Evolutionary conservation across 2,113 vertebrate genomes (phyloP).

Genomic region (Phaethon lepturus): DNA sequence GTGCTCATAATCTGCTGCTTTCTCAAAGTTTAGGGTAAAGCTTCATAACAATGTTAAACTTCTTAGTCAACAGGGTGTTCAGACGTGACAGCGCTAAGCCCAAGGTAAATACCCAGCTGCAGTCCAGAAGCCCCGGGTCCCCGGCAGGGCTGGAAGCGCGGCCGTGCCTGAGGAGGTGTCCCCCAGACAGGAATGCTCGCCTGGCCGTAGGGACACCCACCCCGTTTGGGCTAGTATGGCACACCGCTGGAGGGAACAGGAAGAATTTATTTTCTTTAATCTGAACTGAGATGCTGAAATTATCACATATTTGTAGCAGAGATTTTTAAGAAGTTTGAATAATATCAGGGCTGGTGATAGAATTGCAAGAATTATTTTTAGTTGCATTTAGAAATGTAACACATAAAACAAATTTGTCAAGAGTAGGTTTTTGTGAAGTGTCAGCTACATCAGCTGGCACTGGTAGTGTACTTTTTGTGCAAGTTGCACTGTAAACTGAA

Average conservation of each 20-base stretch:
- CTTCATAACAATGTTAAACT: neutral
- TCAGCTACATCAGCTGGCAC: neutral
- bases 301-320: neutral
- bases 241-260: neutral
- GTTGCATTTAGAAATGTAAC: conserved; percentile 56
- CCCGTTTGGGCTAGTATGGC: neutral
- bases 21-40: neutral
- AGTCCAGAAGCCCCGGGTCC: neutral
- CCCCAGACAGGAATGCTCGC: neutral
- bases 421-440: conserved; percentile 37
- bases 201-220: accelerated
- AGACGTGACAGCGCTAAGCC: neutral
- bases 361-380: conserved; percentile 33
- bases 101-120: neutral
- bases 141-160: accelerated
- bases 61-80: neutral
- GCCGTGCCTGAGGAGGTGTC: accelerated
- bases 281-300: neutral
- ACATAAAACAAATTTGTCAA: conserved; percentile 35
- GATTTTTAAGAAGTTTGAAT: neutral
- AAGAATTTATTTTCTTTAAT: neutral
- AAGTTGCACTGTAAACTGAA: neutral
- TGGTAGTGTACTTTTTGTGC: neutral
- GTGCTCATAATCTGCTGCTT: neutral
- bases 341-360: neutral